Conservation (phyloP, 2,888 invertebrate genomes). For the Folsomia manolachei region DNA sequence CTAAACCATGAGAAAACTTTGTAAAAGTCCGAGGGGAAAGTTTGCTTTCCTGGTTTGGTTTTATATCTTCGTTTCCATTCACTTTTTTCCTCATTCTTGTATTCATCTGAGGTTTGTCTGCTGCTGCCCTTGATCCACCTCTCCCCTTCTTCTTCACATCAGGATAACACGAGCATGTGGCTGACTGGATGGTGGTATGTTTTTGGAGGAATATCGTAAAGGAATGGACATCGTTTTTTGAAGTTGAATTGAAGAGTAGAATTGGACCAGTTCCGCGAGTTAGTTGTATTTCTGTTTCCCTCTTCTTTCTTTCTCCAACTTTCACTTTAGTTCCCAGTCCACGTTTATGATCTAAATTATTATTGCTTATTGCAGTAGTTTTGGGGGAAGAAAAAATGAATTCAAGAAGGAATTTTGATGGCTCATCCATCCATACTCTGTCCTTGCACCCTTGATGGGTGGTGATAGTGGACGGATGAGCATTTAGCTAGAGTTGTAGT, state of each 20-base stretch:
- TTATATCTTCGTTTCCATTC: conserved; percentile 13
- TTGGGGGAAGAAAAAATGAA: conserved; percentile 18
- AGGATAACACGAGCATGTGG: too few species aligned
- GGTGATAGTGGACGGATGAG: conserved; percentile 1
- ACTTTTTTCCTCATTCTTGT: background rate
- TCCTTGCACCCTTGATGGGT: too few species aligned
- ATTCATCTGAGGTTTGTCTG: too few species aligned
- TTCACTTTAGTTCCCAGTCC: background rate
- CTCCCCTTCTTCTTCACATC: too few species aligned
- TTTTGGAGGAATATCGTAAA: background rate
- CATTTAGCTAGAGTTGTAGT: conserved; percentile 4
- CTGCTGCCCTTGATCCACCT: too few species aligned
- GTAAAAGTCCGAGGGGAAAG: background rate
- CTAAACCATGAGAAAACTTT: background rate
- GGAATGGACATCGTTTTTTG: background rate
- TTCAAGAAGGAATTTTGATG: conserved; percentile 16
- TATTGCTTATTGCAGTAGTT: conserved; percentile 20
- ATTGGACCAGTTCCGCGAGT: background rate
- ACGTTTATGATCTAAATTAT: conserved; percentile 18
- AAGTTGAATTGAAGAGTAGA: background rate
- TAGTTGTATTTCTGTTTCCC: too few species aligned
- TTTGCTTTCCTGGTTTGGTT: conserved; percentile 19
- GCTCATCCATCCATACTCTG: too few species aligned
- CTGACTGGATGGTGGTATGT: background rate
- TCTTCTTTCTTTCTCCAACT: background rate